Evolutionary conservation across 2,888 invertebrate genomes (phyloP), one percentile per base, ranked within the genome.

Genomic region (Cyclophora punctaria): DNA sequence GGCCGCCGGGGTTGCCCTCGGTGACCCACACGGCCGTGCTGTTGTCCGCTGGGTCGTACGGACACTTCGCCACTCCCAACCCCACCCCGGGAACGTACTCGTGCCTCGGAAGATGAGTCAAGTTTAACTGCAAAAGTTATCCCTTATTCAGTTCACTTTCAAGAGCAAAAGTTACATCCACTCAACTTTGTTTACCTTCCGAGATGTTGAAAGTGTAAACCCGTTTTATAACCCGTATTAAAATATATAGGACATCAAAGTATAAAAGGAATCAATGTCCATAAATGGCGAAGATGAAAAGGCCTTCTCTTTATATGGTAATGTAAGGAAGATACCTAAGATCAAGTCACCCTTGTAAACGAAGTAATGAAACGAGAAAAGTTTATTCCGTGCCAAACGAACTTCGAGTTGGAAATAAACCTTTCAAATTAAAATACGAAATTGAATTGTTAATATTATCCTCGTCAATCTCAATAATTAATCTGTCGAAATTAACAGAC

Each of bases 11-110:
- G 73, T 93, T 93, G 54, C 93, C 93, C 55, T 82, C 76, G 50
- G 92, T 92, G 74, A 93, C 91, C 90, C 92, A 93, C 41, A 94
- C 91, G 3, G 93, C 93, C 2, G 94, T 94, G 63, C 92, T 92
- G 82, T 94, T 94, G 77, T 94, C 93, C 52, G 90, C 90, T 0
- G 93, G 93, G 78, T 93, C 93, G 69, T 92, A 93, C 5, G 94
- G 93, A 71, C 93, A 93, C 69, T 92, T 91, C 46, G 93, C 94
- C 50, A 91, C 90, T 34, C 93, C 93, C 50, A 90, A 81, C n/a
- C 93, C 93, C 50, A 92, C 89, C 50, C 91, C 92, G 41, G 91
- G 91, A 59, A 91, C 89, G 67, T 90, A 90, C 66, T 91, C 91
- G 66, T 90, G 90, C 47, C 90, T 79, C 5, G 90, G 89, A 47